Conservation (phyloP, 2,888 invertebrate species). For the Trissolcus brochymenae region DNA sequence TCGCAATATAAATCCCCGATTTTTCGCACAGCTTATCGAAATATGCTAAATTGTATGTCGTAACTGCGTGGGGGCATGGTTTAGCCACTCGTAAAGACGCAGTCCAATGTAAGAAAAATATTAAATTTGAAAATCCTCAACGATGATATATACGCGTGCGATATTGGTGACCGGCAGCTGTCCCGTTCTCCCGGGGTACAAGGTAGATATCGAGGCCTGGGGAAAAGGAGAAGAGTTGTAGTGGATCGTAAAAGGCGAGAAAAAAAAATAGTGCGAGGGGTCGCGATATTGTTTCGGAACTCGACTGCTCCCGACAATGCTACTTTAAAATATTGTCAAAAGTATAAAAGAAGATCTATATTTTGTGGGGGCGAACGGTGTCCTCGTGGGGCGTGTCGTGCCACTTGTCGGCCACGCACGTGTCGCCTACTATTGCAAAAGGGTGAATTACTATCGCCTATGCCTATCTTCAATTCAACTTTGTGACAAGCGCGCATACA, state of each 20-base stretch:
- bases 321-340: conserved; percentile 71
- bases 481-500: conserved; percentile 32
- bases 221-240: conserved; percentile 49
- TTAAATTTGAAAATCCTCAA: conserved; percentile 75
- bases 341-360: conserved; percentile 54
- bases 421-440: conserved; percentile 70
- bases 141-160: conserved; percentile 72
- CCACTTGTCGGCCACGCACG: conserved; percentile 72
- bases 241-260: conserved; percentile 24
- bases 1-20: conserved; percentile 52
- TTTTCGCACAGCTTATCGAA: conserved; percentile 62
- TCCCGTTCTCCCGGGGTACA: conserved; percentile 61
- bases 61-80: conserved; percentile 63
- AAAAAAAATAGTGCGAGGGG: conserved; percentile 44
- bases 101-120: conserved; percentile 70
- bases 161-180: conserved; percentile 76
- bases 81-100: conserved; percentile 71
- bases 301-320: conserved; percentile 67
- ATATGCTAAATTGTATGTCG: conserved; percentile 63
- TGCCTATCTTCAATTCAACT: conserved; percentile 22
- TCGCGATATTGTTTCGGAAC: conserved; percentile 71
- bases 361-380: conserved; percentile 21
- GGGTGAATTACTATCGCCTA: conserved; percentile 61
- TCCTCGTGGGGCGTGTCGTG: conserved; percentile 64
- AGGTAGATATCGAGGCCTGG: conserved; percentile 42